Base-by-base conservation (phyloP, 64 coral and sea anemone genomes). In the Acropora tenuis region DNA sequence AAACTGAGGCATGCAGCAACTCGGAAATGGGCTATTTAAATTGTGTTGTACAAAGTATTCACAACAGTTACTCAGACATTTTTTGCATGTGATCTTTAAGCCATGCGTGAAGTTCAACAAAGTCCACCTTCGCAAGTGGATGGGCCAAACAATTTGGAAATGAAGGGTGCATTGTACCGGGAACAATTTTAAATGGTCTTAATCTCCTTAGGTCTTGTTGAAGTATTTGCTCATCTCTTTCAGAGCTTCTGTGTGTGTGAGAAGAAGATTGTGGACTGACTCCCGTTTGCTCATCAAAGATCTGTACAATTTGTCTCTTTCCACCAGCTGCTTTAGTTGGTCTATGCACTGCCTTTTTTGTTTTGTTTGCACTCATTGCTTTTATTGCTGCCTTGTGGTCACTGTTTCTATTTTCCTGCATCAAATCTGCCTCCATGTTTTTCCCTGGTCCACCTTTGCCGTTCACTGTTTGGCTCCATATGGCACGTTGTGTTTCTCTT, bases 381-480 rank as follows among this genome's bases (percentile, higher is more conserved):
- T 89, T 89, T 9, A 89, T 89, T 16, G 17, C 52, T 58, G 55
- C 48, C 49, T 79, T 89, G 55, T 69, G 88, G 42, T 89, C 74
- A 66, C 69, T 79, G 17, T 90, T 90, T 44, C 89, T 20, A n/a
- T 90, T 90, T 42, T 90, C 78, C 43, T 83, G 89, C 2, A 90
- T 20, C 6, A 90, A 65, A 16, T 90, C 89, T 18, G 48, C 49
- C 44, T 90, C 89, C 0, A 90, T 65, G 73, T 90, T 90, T 71
- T 83, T 90, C 73, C n/a, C 20, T n/a, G 67, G 3, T 0, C 78
- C 89, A 44, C 89, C 68, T 30, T 83, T 84, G 79, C 89, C 84
- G 41, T 91, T 91, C 30, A 91, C 69, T 47, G 89, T 91, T n/a
- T 91, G 89, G 50, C 30, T 91, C 89, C 89, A 84, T 2, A 84